A percentile compares a stretch with the other conserved stretches of the same genome.
Conservation (phyloP, 2,888 invertebrate genomes). For the Drosophila gaucha region DNA sequence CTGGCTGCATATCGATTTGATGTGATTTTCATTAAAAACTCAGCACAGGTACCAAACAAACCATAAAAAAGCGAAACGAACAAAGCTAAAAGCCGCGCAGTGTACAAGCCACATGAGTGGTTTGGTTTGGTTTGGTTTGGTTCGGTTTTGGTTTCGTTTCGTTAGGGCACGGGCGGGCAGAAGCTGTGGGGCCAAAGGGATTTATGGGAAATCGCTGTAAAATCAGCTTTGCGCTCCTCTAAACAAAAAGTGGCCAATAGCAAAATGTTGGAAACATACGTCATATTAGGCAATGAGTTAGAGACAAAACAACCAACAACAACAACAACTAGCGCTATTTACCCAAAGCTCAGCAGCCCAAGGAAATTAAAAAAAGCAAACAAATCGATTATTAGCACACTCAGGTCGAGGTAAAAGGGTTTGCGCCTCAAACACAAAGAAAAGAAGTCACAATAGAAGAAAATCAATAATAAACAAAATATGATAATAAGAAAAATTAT, state of each 20-base stretch:
- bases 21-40: constrained; percentile 76
- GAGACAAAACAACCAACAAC: too few species aligned
- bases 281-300: constrained; percentile 39
- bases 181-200: constrained; percentile 24
- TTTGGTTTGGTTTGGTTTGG: constrained; percentile 7
- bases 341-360: too few species aligned
- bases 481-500: background rate
- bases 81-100: constrained; percentile 49
- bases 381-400: constrained; percentile 75
- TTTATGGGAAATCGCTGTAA: constrained; percentile 57
- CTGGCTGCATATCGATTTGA: constrained; percentile 72
- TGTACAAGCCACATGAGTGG: constrained; percentile 48
- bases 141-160: constrained; percentile 14
- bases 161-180: background rate
- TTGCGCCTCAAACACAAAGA: constrained; percentile 14
- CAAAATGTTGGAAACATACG: constrained; percentile 26
- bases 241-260: constrained; percentile 48
- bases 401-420: constrained; percentile 31
- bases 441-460: background rate
- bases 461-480: constrained; percentile 8
- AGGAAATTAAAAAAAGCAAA: constrained; percentile 75
- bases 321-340: too few species aligned
- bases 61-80: constrained; percentile 24
- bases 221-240: constrained; percentile 59
- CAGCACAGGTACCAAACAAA: constrained; percentile 59